Base-by-base conservation (phyloP, 2,797 vertebrate species). In the Ara ararauna region DNA sequence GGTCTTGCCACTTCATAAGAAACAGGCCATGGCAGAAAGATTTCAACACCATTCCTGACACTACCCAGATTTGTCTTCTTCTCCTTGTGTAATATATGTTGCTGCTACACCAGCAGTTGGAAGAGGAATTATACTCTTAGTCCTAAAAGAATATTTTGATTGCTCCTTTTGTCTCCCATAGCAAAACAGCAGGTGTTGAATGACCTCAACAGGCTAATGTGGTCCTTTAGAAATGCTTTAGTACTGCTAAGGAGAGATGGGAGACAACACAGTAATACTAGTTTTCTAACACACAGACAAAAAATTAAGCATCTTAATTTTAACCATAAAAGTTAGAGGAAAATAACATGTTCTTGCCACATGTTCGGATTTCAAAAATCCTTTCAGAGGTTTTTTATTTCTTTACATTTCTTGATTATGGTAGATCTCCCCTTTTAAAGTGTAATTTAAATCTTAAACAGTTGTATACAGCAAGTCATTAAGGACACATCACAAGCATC, bases 181-280 rank as follows among this genome's bases (percentile, higher is more conserved):
- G 24, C 36, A 87, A 78, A 87, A 38, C 23, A 65, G 26, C 24
- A 85, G 47, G 14, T 61, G 24, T 42, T 65, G 26, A 75, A 74
- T 11, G 44, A 29, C 54, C 20, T 32, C 51, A 62, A 56, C 10
- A 79, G n/a, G 16, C 30, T 75, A 81, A 70, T 0, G 0, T 5
- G 7, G 13, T 54, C 26, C 80, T 85, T 84, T 27, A 87, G 53
- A 80, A 76, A 21, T 36, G 8, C 12, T 47, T 65, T 66, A 29
- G 8, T 47, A 51, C 20, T 67, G 11, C 21, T 60, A n/a, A 73
- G 24, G 36, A 71, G 2, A 13, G 13, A 13, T 12, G 13, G 21
- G 78, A 92, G 14, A 67, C 21, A 68, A 72, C 29, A 36, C 13
- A 18, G 11, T 27, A 60, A 45, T 26, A 71, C 9, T 30, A 7